Evolutionary conservation across 2,888 invertebrate genomes (phyloP), one percentile per base, ranked within the genome.

Genomic region (Nomada ferruginata): DNA sequence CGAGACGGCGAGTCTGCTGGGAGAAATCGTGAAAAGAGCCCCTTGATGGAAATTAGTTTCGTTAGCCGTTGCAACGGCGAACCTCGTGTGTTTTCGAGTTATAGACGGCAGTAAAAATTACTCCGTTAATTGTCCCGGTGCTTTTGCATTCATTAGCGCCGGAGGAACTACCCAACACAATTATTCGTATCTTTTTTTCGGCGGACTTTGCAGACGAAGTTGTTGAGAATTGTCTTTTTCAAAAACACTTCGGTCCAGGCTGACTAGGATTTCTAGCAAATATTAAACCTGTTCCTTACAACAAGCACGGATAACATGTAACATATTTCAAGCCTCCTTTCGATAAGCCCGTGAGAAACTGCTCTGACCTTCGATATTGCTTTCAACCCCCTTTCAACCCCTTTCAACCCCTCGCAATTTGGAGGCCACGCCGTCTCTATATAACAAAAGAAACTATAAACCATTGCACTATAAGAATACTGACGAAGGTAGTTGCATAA

Each of bases 1-100:
- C 2, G 2, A 13, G 47, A 13, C 18, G 29, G 18, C 70, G 29
- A 47, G 47, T 65, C 57, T 42, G n/a, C 23, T 1, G 50, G 42
- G 47, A 63, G 36, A 68, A 63, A 63, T 70, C 47, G 42, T 13
- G 65, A n/a, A 26, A 47, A 55, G 59, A 60, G 61, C 29, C 66
- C 61, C 61, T 36, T 26, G 68, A 55, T 61, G 66, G 76, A 61
- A 76, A 76, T 76, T 78, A 78, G 55, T 78, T 76, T 78, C 61
- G 42, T 68, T 60, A 44, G 13, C 44, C 15, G 57, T 53, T 61
- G 47, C 13, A 47, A 47, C 47, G 15, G 13, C 3, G 47, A 47
- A 10, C 47, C 5, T 29, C 10, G 3, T 15, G 9, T 20, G 29
- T 60, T 50, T 47, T 59, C 1, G 59, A 20, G 7, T 47, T 9